Percentiles rank a stretch among this genome's conserved stretches.
Evolutionary conservation across 2,797 vertebrate genomes (phyloP).

Genomic region (Dallia pectoralis): DNA sequence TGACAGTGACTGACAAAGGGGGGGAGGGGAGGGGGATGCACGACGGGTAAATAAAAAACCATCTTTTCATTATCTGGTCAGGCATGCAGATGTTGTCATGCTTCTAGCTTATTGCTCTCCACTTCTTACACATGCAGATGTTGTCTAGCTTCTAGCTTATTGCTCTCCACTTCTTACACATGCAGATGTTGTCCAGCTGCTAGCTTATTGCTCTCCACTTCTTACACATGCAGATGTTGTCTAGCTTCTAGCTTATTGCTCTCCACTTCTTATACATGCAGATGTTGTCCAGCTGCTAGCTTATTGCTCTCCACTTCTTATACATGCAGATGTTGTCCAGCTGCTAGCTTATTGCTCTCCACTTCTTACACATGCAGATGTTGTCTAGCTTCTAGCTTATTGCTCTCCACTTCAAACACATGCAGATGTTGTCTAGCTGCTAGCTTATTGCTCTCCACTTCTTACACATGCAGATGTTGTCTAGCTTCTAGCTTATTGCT

Average conservation of each 20-base stretch:
- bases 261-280: slow-evolving; percentile 65
- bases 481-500: too few relatives aligned
- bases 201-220: slow-evolving; percentile 57
- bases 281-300: too few relatives aligned
- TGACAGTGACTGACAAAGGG: slow-evolving; percentile 47
- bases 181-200: too few relatives aligned
- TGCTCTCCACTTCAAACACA: slow-evolving; percentile 61
- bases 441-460: too few relatives aligned
- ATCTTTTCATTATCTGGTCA: slow-evolving; percentile 52
- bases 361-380: slow-evolving; percentile 68
- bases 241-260: slow-evolving; percentile 49
- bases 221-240: slow-evolving; percentile 66
- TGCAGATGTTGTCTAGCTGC: slow-evolving; percentile 64
- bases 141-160: slow-evolving; percentile 22
- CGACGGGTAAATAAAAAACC: slow-evolving; percentile 40
- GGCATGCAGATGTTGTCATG: slow-evolving; percentile 56
- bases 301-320: slow-evolving; percentile 58
- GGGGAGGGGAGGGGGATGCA: slow-evolving; percentile 16
- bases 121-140: slow-evolving; percentile 33
- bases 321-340: too few relatives aligned
- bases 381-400: too few relatives aligned
- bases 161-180: slow-evolving; percentile 62
- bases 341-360: slow-evolving; percentile 55
- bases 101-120: too few relatives aligned
- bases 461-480: slow-evolving; percentile 60